Base-by-base conservation (phyloP, 2,888 invertebrate genomes). In the Camptogramma bilineatum region DNA sequence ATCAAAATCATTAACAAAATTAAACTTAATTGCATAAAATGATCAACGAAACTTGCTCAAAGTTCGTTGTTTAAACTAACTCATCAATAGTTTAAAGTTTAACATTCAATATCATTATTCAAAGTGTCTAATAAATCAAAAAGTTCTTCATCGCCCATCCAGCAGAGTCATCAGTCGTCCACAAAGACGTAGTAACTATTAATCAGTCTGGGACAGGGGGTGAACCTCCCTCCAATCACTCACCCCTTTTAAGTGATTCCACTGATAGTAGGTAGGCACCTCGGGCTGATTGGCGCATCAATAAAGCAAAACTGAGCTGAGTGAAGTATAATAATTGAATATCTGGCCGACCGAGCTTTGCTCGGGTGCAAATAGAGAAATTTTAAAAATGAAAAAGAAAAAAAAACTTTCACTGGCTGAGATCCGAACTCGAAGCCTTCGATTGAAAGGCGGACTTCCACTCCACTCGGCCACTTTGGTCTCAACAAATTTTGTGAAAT, bases 111-210 rank as follows among this genome's bases (percentile, higher is more conserved):
- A 52, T 48, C 13, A 48, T 51, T 56, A 39, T 18, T 54, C 10
- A 9, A 44, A 34, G 28, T 8, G 44, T 9, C 24, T 48, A 60
- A 53, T 47, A 53, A 47, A 34, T 34, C 34, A 53, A 54, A 53
- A 50, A 39, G 39, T 42, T 54, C 28, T 50, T 13, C 42, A 42
- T 48, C 16, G 28, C 39, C 28, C 34, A 46, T 39, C 39, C 31
- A 44, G 24, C n/a, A 18, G 39, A 48, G 42, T 48, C 39, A 60
- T 60, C 53, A 53, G 53, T 53, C 53, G 17, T 39, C 51, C 5
- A 34, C 28, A 55, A 58, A 51, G 51, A 42, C 44, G 44, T 19
- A 60, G 46, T 9, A n/a, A 51, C 61, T 61, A 64, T 60, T 31
- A 56, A 56, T 56, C 56, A 60, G 56, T 55, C 60, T 47, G 16